phyloP scores from a whole-genome alignment of 2,797 vertebrate species.

The Syndactyla subalaris region DNA sequence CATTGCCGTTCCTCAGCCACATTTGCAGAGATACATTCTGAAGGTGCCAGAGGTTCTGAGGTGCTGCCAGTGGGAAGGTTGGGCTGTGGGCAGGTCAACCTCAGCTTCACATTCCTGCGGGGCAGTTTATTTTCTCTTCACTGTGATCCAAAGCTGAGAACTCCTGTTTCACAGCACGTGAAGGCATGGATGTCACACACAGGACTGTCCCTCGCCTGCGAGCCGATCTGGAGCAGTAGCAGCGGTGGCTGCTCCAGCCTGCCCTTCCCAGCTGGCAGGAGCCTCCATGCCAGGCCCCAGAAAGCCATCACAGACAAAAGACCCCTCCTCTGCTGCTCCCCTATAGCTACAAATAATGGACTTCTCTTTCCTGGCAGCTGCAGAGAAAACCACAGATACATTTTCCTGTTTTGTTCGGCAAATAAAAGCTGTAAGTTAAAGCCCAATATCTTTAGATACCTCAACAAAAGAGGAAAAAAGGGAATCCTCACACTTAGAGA shows the following conservation, averaged over 20 bases:
- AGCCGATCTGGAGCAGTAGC: neutral
- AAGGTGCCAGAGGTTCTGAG: neutral
- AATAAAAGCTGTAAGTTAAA: neutral
- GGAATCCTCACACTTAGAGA: neutral
- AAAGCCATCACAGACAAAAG: neutral
- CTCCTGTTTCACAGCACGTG: neutral
- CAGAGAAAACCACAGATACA: neutral
- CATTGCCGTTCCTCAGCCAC: fast-evolving
- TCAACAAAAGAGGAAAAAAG: neutral
- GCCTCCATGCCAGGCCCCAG: neutral
- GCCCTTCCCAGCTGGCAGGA: neutral
- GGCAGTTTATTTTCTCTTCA: neutral
- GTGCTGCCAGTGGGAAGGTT: neutral
- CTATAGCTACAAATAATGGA: slow-evolving; percentile 11
- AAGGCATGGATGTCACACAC: fast-evolving
- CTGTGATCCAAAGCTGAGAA: neutral
- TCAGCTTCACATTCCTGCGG: neutral
- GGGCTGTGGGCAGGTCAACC: neutral
- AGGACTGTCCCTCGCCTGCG: fast-evolving
- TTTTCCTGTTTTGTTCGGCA: slow-evolving; percentile 4
- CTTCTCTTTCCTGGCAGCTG: neutral
- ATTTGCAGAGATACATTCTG: fast-evolving
- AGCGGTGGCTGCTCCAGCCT: neutral
- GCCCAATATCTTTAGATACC: neutral
- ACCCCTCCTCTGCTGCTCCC: neutral